Base-by-base conservation (phyloP, 2,113 vertebrate species). In the Notechis scutatus region DNA sequence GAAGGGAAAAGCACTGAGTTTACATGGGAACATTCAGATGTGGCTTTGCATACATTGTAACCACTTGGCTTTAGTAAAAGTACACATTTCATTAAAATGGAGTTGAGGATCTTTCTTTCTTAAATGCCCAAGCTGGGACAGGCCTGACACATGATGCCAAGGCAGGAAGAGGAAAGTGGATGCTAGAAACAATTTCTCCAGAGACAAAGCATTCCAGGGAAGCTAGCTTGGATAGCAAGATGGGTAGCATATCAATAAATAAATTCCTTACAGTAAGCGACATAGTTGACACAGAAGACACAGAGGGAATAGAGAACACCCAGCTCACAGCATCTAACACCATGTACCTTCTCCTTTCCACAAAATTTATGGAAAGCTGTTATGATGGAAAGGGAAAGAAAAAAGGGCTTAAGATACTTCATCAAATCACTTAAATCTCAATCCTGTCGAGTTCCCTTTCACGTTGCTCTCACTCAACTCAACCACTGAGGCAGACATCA, bases 401-500 rank as follows among this genome's bases (percentile, higher is more conserved):
- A 34, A 26, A 6, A 52, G 26, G 10, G 26, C 54, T 86, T 90
- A 69, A 90, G 21, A 4, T 4, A 57, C 12, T 15, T 4, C 7
- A 4, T 11, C 26, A 15, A 47, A 1, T 26, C 24, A 61, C 12
- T 34, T 5, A 4, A 26, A 21, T 39, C 9, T n/a, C 57, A 59
- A 9, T 24, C 47, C 20, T 18, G 20, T 6, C 21, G 24, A 24
- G 1, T 26, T 88, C 50, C 29, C 18, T 55, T 92, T 55, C 24
- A 81, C 18, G 0, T 74, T 74, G 64, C 2, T 15, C 29, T 15
- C 23, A 74, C 88, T 90, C 14, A 94, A 85, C 91, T 94, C 87
- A 57, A 57, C 93, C 93, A 52, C 93, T 92, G 34, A 81, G 88
- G 91, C 88, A 90, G 42, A 94, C 34, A 56, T 91, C 93, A 39